Percentiles rank a stretch among this genome's conserved stretches.
Conservation (phyloP, 2,797 vertebrate species). For the Xenopus petersii region DNA sequence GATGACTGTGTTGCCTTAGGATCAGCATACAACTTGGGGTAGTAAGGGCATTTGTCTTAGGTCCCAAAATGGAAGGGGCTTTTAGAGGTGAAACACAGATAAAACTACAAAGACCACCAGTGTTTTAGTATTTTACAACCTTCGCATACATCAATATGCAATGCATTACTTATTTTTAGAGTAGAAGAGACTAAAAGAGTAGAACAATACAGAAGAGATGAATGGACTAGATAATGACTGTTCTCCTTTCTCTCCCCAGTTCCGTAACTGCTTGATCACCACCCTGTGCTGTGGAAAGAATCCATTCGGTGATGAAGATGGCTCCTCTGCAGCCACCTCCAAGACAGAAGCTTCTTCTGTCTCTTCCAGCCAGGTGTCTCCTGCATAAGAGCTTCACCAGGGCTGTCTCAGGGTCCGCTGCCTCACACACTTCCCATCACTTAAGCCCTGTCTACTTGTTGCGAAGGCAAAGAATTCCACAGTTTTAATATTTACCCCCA, state of each 20-base stretch:
- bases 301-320: slow-evolving; percentile 82
- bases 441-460: background rate
- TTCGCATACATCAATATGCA: too few species aligned
- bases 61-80: too few species aligned
- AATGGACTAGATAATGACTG: background rate
- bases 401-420: slow-evolving; percentile 39
- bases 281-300: slow-evolving; percentile 95
- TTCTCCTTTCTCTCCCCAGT: slow-evolving; percentile 66
- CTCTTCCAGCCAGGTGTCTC: slow-evolving; percentile 89
- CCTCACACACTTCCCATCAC: slow-evolving; percentile 33
- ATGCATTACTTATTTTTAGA: too few species aligned
- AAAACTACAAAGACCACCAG: too few species aligned
- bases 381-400: slow-evolving; percentile 69
- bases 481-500: background rate
- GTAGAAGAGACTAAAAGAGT: background rate
- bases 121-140: too few species aligned
- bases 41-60: too few species aligned
- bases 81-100: too few species aligned
- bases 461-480: slow-evolving; percentile 23
- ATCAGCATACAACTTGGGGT: too few species aligned
- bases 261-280: slow-evolving; percentile 95
- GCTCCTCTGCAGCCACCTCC: slow-evolving; percentile 66
- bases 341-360: slow-evolving; percentile 88
- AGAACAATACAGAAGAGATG: background rate
- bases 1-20: too few species aligned